Conservation (phyloP, 1,140 invertebrate genomes). For the Heliothis virescens region DNA sequence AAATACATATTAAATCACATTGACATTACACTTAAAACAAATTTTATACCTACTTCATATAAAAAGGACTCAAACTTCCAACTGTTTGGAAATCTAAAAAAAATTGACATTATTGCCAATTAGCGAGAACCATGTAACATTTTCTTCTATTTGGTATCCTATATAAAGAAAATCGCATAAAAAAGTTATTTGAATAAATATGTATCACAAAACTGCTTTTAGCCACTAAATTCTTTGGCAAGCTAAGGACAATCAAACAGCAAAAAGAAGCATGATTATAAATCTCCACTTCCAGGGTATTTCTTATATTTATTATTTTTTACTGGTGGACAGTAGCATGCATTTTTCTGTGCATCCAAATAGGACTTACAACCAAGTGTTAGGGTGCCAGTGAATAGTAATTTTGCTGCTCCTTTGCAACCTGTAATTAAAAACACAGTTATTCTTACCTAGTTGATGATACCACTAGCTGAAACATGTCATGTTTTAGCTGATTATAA, state of each 20-base stretch:
- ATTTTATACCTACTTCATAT: not conserved
- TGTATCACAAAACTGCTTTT: slow-evolving; percentile 24
- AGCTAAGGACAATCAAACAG: not conserved
- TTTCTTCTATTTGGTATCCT: too few species aligned
- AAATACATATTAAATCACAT: not conserved
- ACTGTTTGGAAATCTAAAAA: too few species aligned
- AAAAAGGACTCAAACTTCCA: too few species aligned
- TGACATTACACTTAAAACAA: not conserved
- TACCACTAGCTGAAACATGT: too few species aligned
- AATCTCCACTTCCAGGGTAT: slow-evolving; percentile 84
- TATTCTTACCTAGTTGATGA: too few species aligned
- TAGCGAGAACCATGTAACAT: too few species aligned
- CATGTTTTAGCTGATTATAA: too few species aligned
- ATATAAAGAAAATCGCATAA: too few species aligned
- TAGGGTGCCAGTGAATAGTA: slow-evolving; percentile 93
- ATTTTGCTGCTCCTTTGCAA: slow-evolving; percentile 94
- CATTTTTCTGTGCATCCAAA: slow-evolving; percentile 92
- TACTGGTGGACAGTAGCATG: slow-evolving; percentile 90
- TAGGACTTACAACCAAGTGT: slow-evolving; percentile 94
- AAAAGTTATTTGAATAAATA: slow-evolving; percentile 29
- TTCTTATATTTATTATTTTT: slow-evolving; percentile 86
- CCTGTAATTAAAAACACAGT: slow-evolving; percentile 82
- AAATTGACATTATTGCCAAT: too few species aligned
- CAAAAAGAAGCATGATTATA: slow-evolving; percentile 60
- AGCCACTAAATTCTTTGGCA: not conserved